A percentile compares a stretch with the other conserved stretches of the same genome.
Evolutionary conservation across 2,113 vertebrate species (phyloP).

Genomic region (Podarcis raffonei): DNA sequence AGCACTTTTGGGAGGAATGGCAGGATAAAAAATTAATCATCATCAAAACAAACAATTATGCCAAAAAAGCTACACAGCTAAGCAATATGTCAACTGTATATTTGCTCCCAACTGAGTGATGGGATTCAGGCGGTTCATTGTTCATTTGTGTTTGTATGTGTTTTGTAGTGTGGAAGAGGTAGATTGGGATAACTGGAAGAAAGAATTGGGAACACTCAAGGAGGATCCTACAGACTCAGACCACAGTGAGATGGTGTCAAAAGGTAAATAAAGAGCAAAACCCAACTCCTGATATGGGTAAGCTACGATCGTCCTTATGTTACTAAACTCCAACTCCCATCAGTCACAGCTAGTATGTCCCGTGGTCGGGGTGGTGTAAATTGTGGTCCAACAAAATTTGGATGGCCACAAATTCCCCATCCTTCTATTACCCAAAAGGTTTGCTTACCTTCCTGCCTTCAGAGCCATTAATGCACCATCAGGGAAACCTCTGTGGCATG

Average conservation of each 20-base stretch:
- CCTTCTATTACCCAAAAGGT: not conserved
- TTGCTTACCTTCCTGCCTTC: not conserved
- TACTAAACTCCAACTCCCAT: no score
- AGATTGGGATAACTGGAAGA: slow-evolving; percentile 92
- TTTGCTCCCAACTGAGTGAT: not conserved
- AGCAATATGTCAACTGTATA: not conserved
- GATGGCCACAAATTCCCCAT: no score
- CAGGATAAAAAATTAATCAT: no score
- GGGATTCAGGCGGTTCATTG: not conserved
- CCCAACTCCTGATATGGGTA: not conserved
- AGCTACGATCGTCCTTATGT: no score
- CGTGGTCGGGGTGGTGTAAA: no score
- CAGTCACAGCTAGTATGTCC: no score
- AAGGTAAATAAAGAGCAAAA: slow-evolving; percentile 61
- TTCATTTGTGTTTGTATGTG: not conserved
- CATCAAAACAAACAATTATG: not conserved
- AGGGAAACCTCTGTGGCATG: not conserved
- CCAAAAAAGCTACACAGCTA: not conserved
- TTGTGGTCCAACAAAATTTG: no score
- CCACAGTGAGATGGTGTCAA: slow-evolving; percentile 36
- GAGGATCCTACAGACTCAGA: slow-evolving; percentile 85
- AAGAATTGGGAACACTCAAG: slow-evolving; percentile 81
- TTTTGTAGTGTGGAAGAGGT: slow-evolving; percentile 88
- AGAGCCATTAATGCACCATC: not conserved
- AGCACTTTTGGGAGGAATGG: no score